Evolutionary conservation across 2,888 invertebrate species (phyloP), one percentile per base, ranked within the genome.

Genomic region (Aphodius granarius): DNA sequence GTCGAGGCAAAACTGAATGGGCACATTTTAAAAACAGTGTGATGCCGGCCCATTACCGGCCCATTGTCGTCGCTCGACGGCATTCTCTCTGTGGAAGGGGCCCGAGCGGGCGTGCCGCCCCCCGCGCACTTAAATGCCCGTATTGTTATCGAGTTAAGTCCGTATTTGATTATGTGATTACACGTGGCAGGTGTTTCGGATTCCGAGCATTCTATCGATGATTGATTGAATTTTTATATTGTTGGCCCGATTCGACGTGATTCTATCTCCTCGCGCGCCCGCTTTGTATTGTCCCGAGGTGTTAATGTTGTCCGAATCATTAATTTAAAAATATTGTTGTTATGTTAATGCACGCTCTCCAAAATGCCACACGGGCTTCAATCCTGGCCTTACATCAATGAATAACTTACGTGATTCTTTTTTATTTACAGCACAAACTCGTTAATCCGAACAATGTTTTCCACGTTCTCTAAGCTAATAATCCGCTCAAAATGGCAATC

Each of bases 1-100:
- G 77, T 73, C 62, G 66, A 73, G 78, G 75, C 77, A 73, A 75
- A 78, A 80, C 83, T 86, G 86, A 86, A 86, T 86, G 86, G 85
- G 85, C 86, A 83, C 86, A 86, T 86, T 86, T 86, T 84, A 85
- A 83, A 86, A 86, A 86, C 86, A 86, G 86, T 86, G 85, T 86
- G 86, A 86, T 86, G 85, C 85, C 86, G 80, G 84, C 71, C 78
- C 78, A 78, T 78, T 78, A 78, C 75, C 43, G 73, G 73, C 77
- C 77, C 76, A 78, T 78, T 78, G 78, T 78, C 76, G 73, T 66
- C 43, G 43, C 43, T 43, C 43, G 43, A 43, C 43, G 43, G 43
- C 43, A 43, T 43, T 43, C 43, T 43, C 43, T 71, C 76, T 73
- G 71, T 73, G n/a, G 71, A 76, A 73, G 17, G 75, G 76, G 73